Conservation (phyloP, 2,888 invertebrate species). For the Pheosia tremula region DNA sequence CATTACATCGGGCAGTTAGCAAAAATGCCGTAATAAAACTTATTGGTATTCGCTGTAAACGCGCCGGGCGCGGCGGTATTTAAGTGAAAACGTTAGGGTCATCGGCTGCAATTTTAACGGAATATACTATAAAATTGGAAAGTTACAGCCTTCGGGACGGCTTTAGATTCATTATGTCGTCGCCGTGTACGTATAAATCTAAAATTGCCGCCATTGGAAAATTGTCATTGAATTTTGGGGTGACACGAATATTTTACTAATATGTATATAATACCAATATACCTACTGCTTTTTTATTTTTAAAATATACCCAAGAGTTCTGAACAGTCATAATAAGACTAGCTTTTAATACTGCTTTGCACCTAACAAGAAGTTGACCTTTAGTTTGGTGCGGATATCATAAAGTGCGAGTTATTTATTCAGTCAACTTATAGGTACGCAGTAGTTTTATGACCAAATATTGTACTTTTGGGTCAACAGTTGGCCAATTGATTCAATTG, state of each 20-base stretch:
- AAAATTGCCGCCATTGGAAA: background rate
- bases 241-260: no score
- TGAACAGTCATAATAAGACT: no score
- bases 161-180: background rate
- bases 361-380: slow-evolving; percentile 1
- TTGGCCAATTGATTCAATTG: slow-evolving; percentile 31
- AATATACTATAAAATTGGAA: background rate
- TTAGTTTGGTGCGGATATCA: slow-evolving; percentile 1
- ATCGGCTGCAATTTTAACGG: slow-evolving; percentile 3
- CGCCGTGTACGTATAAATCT: background rate
- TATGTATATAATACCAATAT: background rate
- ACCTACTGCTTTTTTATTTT: background rate
- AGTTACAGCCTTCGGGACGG: background rate
- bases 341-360: background rate
- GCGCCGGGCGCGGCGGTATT: background rate
- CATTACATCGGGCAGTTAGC: slow-evolving; percentile 27
- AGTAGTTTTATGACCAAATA: slow-evolving; percentile 16
- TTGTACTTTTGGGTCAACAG: slow-evolving; percentile 31
- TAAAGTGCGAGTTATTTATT: slow-evolving; percentile 1
- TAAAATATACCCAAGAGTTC: background rate
- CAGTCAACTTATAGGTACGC: slow-evolving; percentile 16
- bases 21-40: slow-evolving; percentile 17
- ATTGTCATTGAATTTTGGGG: background rate
- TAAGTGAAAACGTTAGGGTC: background rate
- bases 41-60: slow-evolving; percentile 5